phyloP scores from a whole-genome alignment of 2,797 vertebrate genomes.

The Liparis tanakae region DNA sequence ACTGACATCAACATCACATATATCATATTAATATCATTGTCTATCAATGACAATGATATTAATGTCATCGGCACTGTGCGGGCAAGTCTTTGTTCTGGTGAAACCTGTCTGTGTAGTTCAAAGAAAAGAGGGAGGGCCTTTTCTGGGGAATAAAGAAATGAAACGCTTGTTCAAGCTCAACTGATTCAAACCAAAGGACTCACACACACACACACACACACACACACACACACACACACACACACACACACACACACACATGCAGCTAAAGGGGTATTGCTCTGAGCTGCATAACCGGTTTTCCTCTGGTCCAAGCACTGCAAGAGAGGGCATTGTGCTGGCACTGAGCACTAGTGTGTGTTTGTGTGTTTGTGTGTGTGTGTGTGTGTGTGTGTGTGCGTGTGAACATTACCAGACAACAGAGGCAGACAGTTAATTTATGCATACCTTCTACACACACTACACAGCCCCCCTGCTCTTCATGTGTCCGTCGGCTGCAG shows the following conservation, averaged over 20 bases:
- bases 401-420: conserved; percentile 35
- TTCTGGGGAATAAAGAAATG: conserved; percentile 19
- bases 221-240: conserved; percentile 20
- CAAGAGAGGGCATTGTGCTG: conserved; percentile 33
- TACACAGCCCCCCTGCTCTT: conserved; percentile 7
- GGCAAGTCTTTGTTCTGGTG: not conserved
- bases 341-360: conserved; percentile 24
- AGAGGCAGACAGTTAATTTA: conserved; percentile 49
- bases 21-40: not conserved
- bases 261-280: conserved; percentile 5
- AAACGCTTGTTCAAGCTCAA: conserved; percentile 22
- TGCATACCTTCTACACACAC: conserved; percentile 35
- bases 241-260: conserved; percentile 4
- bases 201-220: conserved; percentile 21
- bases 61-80: not conserved
- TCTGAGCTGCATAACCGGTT: conserved; percentile 49
- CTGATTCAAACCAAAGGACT: conserved; percentile 16
- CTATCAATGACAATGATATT: not conserved
- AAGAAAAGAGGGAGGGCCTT: not conserved
- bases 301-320: conserved; percentile 25
- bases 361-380: not conserved
- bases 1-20: not conserved
- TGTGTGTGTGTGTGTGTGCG: conserved; percentile 14
- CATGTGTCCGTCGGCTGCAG: conserved; percentile 17
- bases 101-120: conserved; percentile 17